Evolutionary conservation across 2,888 invertebrate species (phyloP), one percentile per base, ranked within the genome.

Genomic region (Calameuta pallipes): DNA sequence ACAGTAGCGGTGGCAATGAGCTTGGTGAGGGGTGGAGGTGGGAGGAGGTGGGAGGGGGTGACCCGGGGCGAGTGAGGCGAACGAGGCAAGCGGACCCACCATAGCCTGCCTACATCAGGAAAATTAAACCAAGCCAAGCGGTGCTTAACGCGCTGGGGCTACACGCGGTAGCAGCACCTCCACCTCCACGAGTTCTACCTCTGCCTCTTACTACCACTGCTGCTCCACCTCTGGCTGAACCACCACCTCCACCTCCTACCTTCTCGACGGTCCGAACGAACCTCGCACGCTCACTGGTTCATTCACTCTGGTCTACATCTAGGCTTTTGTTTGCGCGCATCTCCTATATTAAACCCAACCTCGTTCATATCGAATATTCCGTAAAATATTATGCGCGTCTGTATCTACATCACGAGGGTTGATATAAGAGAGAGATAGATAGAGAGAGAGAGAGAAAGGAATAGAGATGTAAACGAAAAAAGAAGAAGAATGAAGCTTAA

Each of bases 81-180:
- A 75, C 78, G 85, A 84, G 84, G 85, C 83, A 83, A 82, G 83
- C 87, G 88, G 85, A 83, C 89, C 86, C 85, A 87, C 88, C 88
- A 89, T 88, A 85, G 88, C 85, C 87, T 87, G 90, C 89, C 90
- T 91, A 91, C 91, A 91, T 91, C 91, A 91, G 90, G 91, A 91
- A 91, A 91, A 91, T 91, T 91, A 91, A 91, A 91, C 88, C 91
- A 91, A 91, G 89, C 90, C 90, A 90, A 91, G 90, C 91, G 90
- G 86, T 89, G 90, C 86, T 90, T 91, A 91, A 91, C 90, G 85
- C 87, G 89, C 86, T 88, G 87, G 86, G 87, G 88, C 89, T 87
- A 89, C 87, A 86, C 76, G 79, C 80, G 76, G 78, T 74, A 15
- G 23, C 76, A 84, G 83, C 85, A 85, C 80, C 85, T 84, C 80